Evolutionary conservation across 2,113 vertebrate species (phyloP).

Genomic region (Tauraco erythrolophus): DNA sequence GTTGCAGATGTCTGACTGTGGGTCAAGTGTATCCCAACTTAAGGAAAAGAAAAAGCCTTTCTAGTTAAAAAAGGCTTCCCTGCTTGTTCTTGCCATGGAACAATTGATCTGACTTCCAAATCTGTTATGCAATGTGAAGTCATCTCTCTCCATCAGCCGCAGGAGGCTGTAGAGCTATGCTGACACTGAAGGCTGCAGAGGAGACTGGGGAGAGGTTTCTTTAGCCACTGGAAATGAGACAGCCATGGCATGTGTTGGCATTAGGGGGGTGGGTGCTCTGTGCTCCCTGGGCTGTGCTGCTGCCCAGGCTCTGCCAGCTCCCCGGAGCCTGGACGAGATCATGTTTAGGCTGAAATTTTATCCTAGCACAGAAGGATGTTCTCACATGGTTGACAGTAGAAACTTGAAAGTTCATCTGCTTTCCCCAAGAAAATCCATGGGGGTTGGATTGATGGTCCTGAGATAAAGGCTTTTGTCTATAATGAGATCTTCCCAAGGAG

Average conservation of each 20-base stretch:
- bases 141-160: background rate
- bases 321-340: fast-evolving
- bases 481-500: background rate
- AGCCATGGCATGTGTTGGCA: fast-evolving
- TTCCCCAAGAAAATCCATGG: background rate
- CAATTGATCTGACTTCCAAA: background rate
- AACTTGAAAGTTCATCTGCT: background rate
- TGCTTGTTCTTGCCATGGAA: background rate
- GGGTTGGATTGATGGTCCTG: background rate
- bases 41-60: background rate
- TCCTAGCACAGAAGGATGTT: background rate
- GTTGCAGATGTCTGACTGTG: background rate
- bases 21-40: background rate
- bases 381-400: background rate
- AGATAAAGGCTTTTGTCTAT: background rate
- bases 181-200: background rate
- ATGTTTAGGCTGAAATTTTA: background rate
- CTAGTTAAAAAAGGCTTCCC: background rate
- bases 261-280: background rate
- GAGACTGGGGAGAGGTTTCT: background rate
- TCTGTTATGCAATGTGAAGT: background rate
- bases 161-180: background rate
- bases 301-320: background rate
- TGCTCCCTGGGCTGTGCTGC: background rate
- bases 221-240: background rate